Evolutionary conservation across 2,888 invertebrate species (phyloP).

Genomic region (Coecobrya sp.): DNA sequence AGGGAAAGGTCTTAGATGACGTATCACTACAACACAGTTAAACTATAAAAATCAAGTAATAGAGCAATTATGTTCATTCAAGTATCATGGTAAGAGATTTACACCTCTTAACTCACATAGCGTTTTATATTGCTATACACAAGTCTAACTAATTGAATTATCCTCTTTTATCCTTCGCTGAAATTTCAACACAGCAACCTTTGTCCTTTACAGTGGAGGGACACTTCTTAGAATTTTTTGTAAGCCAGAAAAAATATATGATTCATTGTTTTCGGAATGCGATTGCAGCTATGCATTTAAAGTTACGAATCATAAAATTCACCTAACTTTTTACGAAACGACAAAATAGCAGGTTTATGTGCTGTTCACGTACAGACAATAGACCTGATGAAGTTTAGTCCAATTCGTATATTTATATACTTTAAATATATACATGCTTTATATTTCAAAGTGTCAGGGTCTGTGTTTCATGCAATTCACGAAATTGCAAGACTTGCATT

Average conservation of each 20-base stretch:
- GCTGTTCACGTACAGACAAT: not conserved
- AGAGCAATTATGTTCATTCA: not conserved
- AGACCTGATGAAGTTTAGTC: no score
- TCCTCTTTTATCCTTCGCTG: no score
- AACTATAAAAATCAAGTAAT: constrained; percentile 18
- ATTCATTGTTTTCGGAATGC: not conserved
- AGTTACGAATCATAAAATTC: constrained; percentile 24
- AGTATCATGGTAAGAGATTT: no score
- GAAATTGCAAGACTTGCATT: not conserved
- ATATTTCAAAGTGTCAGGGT: not conserved
- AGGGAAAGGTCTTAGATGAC: constrained; percentile 1
- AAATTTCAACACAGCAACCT: no score
- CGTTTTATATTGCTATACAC: not conserved
- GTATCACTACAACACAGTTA: not conserved
- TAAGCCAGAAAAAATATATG: not conserved
- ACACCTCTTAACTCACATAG: no score
- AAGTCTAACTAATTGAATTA: not conserved
- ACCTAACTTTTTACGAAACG: not conserved
- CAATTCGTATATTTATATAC: not conserved
- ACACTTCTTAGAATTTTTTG: no score
- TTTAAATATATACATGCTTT: not conserved
- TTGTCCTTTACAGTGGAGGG: no score
- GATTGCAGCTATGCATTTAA: not conserved
- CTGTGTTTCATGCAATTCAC: not conserved
- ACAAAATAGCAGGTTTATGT: not conserved